Conservation (phyloP, 2,888 invertebrate genomes). For the Gisinianus flammeolus region DNA sequence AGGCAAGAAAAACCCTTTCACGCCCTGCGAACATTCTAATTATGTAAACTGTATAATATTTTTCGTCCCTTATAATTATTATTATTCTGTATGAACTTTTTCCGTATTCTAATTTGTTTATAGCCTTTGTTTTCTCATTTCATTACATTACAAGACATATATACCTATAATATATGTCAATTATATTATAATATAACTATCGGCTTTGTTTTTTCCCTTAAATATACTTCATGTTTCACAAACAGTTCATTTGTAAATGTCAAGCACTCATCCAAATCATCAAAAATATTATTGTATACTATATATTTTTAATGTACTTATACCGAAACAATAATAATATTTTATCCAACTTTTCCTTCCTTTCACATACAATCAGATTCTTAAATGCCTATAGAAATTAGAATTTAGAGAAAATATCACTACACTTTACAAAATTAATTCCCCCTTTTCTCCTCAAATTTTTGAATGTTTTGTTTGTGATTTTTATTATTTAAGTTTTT, state of each 20-base stretch:
- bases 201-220: not conserved
- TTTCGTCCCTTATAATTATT: too few species aligned
- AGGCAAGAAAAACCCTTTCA: too few species aligned
- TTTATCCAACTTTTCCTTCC: not conserved
- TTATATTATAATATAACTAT: not conserved
- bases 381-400: not conserved
- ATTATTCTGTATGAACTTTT: too few species aligned
- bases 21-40: too few species aligned
- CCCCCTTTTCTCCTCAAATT: not conserved
- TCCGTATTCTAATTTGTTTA: too few species aligned
- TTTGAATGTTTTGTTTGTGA: not conserved
- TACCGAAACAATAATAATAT: not conserved
- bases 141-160: not conserved
- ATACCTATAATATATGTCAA: not conserved
- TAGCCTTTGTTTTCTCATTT: too few species aligned
- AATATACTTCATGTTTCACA: not conserved
- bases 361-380: not conserved
- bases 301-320: too few species aligned
- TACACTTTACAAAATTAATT: not conserved
- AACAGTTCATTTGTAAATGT: not conserved
- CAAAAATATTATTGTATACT: too few species aligned
- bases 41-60: too few species aligned
- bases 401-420: not conserved
- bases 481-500: not conserved
- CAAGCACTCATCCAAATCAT: not conserved